phyloP scores from a whole-genome alignment of 2,113 vertebrate genomes.

The Turdus rufiventris region DNA sequence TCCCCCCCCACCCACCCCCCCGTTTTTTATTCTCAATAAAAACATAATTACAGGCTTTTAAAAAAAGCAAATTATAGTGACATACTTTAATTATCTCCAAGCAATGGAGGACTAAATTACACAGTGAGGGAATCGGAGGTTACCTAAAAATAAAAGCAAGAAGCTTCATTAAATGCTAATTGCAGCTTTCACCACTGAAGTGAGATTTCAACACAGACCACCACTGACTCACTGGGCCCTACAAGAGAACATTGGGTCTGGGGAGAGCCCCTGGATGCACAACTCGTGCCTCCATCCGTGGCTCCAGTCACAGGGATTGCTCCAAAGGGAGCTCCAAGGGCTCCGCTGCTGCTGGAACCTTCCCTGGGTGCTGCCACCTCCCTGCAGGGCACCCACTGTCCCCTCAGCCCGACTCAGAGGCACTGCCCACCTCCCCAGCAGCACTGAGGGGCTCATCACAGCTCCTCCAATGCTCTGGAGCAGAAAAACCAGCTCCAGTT shows the following conservation, averaged over 20 bases:
- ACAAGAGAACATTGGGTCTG: neutral
- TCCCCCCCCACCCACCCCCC: neutral
- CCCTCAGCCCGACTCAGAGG: neutral
- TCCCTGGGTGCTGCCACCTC: neutral
- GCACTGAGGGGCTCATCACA: neutral
- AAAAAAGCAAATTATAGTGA: slow-evolving; percentile 80
- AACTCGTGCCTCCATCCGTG: rapidly evolving
- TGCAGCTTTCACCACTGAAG: slow-evolving; percentile 70
- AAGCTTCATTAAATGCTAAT: slow-evolving; percentile 81
- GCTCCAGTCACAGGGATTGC: neutral
- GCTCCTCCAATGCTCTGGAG: neutral
- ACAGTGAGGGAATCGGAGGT: slow-evolving; percentile 74
- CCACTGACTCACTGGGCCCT: slow-evolving; percentile 21
- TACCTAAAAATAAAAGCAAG: slow-evolving; percentile 82
- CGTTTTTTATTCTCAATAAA: slow-evolving; percentile 66
- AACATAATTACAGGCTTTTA: slow-evolving; percentile 77
- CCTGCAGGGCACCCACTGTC: neutral
- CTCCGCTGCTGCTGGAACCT: neutral
- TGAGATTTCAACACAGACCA: slow-evolving; percentile 63
- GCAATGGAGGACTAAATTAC: slow-evolving; percentile 77
- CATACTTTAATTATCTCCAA: slow-evolving; percentile 80
- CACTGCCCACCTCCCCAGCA: neutral
- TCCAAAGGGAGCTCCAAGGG: neutral
- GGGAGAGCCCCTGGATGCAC: neutral
- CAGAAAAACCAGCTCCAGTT: rapidly evolving